phyloP scores from a whole-genome alignment of 1,140 invertebrate species.

The Drosophila prosaltans region DNA sequence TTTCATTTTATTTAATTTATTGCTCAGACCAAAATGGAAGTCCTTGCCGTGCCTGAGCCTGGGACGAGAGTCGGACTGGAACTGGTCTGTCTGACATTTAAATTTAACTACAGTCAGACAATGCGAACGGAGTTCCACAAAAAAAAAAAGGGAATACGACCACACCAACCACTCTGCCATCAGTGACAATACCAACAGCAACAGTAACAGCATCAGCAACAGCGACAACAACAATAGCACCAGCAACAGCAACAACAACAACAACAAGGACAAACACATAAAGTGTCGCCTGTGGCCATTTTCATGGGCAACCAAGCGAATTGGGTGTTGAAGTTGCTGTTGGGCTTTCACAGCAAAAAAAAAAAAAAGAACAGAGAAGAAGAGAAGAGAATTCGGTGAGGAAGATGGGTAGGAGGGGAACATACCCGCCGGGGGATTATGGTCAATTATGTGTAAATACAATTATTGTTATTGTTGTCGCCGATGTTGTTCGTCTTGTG shows the following conservation, averaged over 20 bases:
- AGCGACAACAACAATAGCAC: slow-evolving; percentile 9
- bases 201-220: slow-evolving; percentile 15
- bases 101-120: slow-evolving; percentile 71
- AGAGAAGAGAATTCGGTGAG: background rate
- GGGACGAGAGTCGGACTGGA: background rate
- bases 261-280: slow-evolving; percentile 40
- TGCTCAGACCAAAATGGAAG: slow-evolving; percentile 24
- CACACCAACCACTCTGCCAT: slow-evolving; percentile 14
- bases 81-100: slow-evolving; percentile 48
- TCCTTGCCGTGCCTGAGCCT: slow-evolving; percentile 26
- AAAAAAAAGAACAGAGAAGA: slow-evolving; percentile 27
- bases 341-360: slow-evolving; percentile 38
- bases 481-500: slow-evolving; percentile 25
- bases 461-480: slow-evolving; percentile 76
- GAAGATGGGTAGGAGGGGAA: background rate
- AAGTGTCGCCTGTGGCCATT: slow-evolving; percentile 71
- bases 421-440: slow-evolving; percentile 67
- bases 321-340: slow-evolving; percentile 59
- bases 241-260: slow-evolving; percentile 28
- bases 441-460: slow-evolving; percentile 80
- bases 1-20: slow-evolving; percentile 70
- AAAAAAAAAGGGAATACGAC: slow-evolving; percentile 10
- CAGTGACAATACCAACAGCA: slow-evolving; percentile 15
- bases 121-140: slow-evolving; percentile 30
- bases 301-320: slow-evolving; percentile 65